Evolutionary conservation across 2,888 invertebrate genomes (phyloP).

Genomic region (Epirrita christyi): DNA sequence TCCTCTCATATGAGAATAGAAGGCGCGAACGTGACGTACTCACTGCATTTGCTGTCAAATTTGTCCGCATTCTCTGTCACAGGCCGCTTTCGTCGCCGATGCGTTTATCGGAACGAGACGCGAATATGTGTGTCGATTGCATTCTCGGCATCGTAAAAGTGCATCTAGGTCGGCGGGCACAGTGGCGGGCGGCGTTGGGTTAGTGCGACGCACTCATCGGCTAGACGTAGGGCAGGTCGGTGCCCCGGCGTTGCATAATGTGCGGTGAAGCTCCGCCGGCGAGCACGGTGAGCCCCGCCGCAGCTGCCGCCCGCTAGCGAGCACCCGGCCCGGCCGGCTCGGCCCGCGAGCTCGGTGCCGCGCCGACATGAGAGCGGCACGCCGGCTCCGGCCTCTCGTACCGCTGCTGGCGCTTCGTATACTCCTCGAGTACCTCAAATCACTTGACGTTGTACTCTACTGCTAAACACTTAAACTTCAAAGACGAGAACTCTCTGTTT

Average conservation of each 20-base stretch:
- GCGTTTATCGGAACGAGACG: conserved; percentile 85
- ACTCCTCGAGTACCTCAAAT: conserved; percentile 74
- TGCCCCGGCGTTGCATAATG: conserved; percentile 74
- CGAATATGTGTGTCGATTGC: conserved; percentile 84
- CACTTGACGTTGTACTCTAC: conserved; percentile 57
- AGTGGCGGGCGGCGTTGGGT: conserved; percentile 70
- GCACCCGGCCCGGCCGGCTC: conserved; percentile 9
- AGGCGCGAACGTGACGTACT: conserved; percentile 79
- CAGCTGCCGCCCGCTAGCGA: conserved; percentile 35
- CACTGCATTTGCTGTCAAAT: conserved; percentile 81
- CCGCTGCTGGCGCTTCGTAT: conserved; percentile 70
- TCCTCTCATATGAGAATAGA: conserved; percentile 61
- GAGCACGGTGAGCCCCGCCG: conserved; percentile 51
- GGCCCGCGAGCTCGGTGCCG: conserved; percentile 34
- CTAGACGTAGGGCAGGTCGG: conserved; percentile 82
- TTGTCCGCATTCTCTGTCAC: conserved; percentile 83
- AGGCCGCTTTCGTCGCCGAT: conserved; percentile 83
- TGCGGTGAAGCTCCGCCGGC: conserved; percentile 62
- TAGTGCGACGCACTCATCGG: conserved; percentile 74
- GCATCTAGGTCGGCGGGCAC: conserved; percentile 81
- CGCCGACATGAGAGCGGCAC: conserved; percentile 56
- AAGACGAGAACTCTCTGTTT: conserved; percentile 53
- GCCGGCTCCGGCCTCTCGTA: conserved; percentile 63
- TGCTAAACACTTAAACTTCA: conserved; percentile 38
- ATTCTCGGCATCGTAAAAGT: conserved; percentile 81